Base-by-base conservation (phyloP, 2,113 vertebrate genomes). In the Tichodroma muraria region DNA sequence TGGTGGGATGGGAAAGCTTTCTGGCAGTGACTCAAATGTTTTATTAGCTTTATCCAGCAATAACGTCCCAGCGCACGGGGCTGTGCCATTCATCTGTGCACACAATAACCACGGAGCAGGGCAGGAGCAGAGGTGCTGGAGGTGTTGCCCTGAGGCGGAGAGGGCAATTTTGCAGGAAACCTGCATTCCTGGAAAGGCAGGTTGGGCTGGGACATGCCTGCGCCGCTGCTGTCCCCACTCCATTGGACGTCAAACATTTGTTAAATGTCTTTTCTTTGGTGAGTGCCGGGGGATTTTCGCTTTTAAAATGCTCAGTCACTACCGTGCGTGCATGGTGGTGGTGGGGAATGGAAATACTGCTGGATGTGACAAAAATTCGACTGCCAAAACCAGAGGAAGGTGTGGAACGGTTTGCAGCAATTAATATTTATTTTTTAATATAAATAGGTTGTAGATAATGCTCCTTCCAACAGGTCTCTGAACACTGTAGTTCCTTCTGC, bases 11-110 rank as follows among this genome's bases (percentile, higher is more conserved):
- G 90, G 81, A 92, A 97, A 83, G 86, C 90, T 96, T 95, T 94
- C 88, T 95, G 12, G 0, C 60, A 21, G 56, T 76, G 91, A 97
- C 52, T 88, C 90, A 75, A 70, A 84, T 63, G 94, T 94, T 97
- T 94, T 93, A 94, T 96, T 85, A 95, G 88, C 93, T 96, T 97
- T 59, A 94, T 70, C 88, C 94, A 95, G 92, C 89, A 96, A 96
- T 85, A 96, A 96, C 78, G 95, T 57, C 95, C 83, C 94, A 18
- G 92, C 3, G 1, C 89, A 76, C 11, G 1, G 66, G 90, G 40
- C 88, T 38, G 85, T 90, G 83, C 82, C 88, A 75, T 57, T 95
- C 91, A 54, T 85, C 92, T 81, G 37, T 44, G 44, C 85, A 70
- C 92, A 90, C 85, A 95, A 78, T n/a, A 75, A 77, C 71, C 19